Conservation (phyloP, 2,113 vertebrate genomes). For the Malurus cyaneus region DNA sequence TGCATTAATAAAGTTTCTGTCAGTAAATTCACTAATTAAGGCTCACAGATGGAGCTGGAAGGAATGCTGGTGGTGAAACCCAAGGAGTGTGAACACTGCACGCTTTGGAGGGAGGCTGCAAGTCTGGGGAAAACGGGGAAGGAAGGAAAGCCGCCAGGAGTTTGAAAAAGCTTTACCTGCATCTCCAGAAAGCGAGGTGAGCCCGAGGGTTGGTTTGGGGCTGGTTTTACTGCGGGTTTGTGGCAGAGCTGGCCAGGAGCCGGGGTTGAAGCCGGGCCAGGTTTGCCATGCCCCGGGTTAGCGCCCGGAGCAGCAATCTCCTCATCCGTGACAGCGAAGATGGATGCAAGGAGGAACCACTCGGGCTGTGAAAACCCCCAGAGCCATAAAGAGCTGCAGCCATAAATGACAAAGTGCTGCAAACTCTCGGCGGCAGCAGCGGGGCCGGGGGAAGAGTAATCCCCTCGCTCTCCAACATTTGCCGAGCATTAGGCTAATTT, state of each 20-base stretch:
- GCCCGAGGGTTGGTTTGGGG: fast-evolving
- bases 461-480: not conserved
- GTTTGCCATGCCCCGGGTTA: not conserved
- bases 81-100: conserved; percentile 37
- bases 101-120: not conserved
- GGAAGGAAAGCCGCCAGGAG: not conserved
- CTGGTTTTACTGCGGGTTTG: fast-evolving
- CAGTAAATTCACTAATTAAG: conserved; percentile 62
- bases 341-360: not conserved
- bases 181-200: not conserved
- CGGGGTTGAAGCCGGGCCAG: fast-evolving
- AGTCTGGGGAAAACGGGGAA: not conserved
- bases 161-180: not conserved
- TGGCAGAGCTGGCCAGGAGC: not conserved
- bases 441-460: not conserved
- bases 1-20: conserved; percentile 67
- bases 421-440: not conserved
- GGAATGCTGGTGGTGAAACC: conserved; percentile 8
- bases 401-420: not conserved
- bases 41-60: conserved; percentile 64
- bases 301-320: not conserved
- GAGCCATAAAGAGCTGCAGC: not conserved
- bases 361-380: not conserved
- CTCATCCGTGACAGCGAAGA: not conserved
- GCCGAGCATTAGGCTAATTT: conserved; percentile 2